phyloP scores from a whole-genome alignment of 2,113 vertebrate species.

The Isichthys henryi region DNA sequence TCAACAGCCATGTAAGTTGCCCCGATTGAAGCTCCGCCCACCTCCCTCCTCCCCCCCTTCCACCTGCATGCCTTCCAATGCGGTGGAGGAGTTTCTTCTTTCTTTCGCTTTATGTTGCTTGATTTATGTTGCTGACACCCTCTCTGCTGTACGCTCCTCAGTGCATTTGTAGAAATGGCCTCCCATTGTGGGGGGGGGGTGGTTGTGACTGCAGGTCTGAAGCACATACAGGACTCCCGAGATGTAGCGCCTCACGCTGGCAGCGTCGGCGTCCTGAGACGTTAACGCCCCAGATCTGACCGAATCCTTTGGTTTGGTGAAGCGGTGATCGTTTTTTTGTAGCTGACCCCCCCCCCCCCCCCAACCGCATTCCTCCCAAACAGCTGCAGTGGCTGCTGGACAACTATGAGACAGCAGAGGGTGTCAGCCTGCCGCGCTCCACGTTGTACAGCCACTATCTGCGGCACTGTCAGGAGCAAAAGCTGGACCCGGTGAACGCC shows the following conservation, averaged over 20 bases:
- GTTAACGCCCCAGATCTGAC: too few relatives aligned
- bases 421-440: slow-evolving; percentile 89
- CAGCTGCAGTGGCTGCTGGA: slow-evolving; percentile 97
- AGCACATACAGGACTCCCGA: background rate
- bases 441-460: slow-evolving; percentile 96
- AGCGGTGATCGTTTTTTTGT: background rate
- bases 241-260: background rate
- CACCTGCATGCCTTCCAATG: too few relatives aligned
- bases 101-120: background rate
- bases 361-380: slow-evolving; percentile 7
- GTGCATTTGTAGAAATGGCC: background rate
- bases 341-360: background rate
- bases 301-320: too few relatives aligned
- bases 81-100: background rate
- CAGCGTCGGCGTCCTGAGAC: background rate
- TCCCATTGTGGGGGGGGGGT: background rate
- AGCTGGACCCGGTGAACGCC: slow-evolving; percentile 92
- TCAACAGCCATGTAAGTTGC: slow-evolving; percentile 99
- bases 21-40: slow-evolving; percentile 28
- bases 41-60: background rate
- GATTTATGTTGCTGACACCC: too few relatives aligned
- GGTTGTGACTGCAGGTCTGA: background rate
- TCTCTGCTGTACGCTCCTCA: background rate
- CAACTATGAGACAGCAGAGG: slow-evolving; percentile 94
- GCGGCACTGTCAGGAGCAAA: slow-evolving; percentile 95